Percentiles rank a stretch among this genome's conserved stretches.
phyloP scores from a whole-genome alignment of 2,113 vertebrate species.

The Thunnus maccoyii region DNA sequence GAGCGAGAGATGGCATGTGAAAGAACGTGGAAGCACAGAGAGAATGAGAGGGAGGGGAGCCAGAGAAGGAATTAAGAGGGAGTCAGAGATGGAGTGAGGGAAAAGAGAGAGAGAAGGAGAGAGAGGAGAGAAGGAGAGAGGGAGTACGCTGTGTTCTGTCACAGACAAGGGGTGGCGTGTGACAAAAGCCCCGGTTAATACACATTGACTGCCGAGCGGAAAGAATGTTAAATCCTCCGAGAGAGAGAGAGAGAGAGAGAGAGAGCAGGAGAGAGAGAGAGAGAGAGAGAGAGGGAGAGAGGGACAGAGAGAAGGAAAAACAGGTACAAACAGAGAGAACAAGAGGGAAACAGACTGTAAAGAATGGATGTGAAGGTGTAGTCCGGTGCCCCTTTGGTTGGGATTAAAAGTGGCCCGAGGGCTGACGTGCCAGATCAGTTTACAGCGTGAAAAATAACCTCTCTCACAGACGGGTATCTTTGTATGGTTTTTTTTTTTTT shows the following conservation, averaged over 20 bases:
- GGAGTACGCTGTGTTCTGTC: constrained; percentile 47
- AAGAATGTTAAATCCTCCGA: constrained; percentile 84
- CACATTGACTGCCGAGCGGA: constrained; percentile 79
- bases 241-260: constrained; percentile 52
- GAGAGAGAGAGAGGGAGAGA: constrained; percentile 45
- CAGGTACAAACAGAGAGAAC: constrained; percentile 63
- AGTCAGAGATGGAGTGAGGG: constrained; percentile 9
- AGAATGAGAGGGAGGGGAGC: neutral
- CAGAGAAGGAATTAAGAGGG: neutral
- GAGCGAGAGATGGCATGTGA: constrained; percentile 19
- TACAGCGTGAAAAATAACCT: neutral
- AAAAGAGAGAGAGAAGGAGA: constrained; percentile 3
- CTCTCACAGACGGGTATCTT: neutral
- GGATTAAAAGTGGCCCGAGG: constrained; percentile 6
- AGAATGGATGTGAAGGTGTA: constrained; percentile 66
- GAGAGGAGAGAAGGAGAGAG: constrained; percentile 4
- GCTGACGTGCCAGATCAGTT: constrained; percentile 3
- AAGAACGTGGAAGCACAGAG: neutral
- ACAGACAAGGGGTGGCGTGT: constrained; percentile 67
- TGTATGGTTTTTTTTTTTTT: neutral
- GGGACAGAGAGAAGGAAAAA: constrained; percentile 8
- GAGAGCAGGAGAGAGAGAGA: constrained; percentile 56
- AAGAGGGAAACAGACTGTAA: constrained; percentile 60
- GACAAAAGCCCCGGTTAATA: constrained; percentile 80
- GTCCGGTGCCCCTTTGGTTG: constrained; percentile 15